Evolutionary conservation across 2,888 invertebrate genomes (phyloP), one percentile per base, ranked within the genome.

Genomic region (Endomychus coccineus): DNA sequence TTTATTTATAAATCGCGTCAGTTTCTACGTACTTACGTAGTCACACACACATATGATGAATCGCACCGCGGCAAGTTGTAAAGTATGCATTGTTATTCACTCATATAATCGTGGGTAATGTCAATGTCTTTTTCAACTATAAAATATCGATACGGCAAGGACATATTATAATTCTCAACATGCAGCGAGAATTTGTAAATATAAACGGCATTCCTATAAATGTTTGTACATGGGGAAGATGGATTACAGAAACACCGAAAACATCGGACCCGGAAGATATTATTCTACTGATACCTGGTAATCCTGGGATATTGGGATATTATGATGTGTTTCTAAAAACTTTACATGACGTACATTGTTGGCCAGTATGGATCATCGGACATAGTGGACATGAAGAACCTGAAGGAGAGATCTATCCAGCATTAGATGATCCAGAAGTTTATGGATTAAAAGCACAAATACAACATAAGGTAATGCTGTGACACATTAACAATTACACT

Each of bases 261-360:
- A 54, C 68, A 21, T 58, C 68, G 13, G 70, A 70, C 2, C 28
- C 15, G 6, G 67, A 72, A 38, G 74, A 80, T 60, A 56, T 87
- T 5, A 74, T 84, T 22, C 51, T 88, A 25, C 74, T 82, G 45
- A 74, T 88, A 42, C 77, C 85, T 88, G 91, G 94, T 17, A 94
- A 94, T 71, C 94, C 94, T 5, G 94, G 94, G 2, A 59, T 90
- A 14, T 75, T 83, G 0, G 78, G 80, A 39, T 92, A 83, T 62
- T 94, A 94, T 55, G 72, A 73, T 19, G 73, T 76, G 50, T 94
- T 92, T 62, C 73, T 82, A 45, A 49, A 54, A 41, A 68, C 71
- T 16, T 51, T 92, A 4, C 72, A 85, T 58, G 64, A 71, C 42
- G 70, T 69, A 34, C 67, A 83, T 16, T 69, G 68, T 1, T 55